Conservation (phyloP, 2,797 vertebrate species). For the Sebastiscus albofasciatus region DNA sequence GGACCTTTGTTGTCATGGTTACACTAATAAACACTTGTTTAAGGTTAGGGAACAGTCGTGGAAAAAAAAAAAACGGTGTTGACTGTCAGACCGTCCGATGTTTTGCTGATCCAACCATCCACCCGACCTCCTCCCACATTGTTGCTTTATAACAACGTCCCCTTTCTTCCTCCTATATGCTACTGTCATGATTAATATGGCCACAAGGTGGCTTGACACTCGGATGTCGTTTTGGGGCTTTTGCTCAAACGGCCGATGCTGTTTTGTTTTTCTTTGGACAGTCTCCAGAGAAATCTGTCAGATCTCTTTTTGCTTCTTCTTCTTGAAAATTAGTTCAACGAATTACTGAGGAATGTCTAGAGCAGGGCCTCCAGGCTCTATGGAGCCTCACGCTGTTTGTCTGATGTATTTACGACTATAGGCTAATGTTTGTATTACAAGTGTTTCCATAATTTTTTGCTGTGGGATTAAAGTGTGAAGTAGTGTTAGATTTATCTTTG, state of each 20-base stretch:
- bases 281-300: background rate
- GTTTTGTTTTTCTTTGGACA: background rate
- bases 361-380: background rate
- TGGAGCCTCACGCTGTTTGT: conserved; percentile 10
- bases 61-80: background rate
- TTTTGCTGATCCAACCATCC: background rate
- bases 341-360: conserved; percentile 8
- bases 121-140: background rate
- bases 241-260: background rate
- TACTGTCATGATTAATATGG: background rate
- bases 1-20: background rate
- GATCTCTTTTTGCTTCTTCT: background rate
- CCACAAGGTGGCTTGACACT: background rate
- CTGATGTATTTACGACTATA: conserved; percentile 43
- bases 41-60: background rate
- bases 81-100: background rate
- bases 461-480: conserved; percentile 10
- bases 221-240: background rate
- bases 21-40: background rate
- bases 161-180: background rate
- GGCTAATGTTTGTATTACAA: conserved; percentile 21
- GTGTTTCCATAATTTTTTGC: conserved; percentile 18
- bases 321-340: conserved; percentile 21
- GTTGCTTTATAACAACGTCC: background rate
- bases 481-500: conserved; percentile 31